phyloP scores from a whole-genome alignment of 2,888 invertebrate species.

The Koerneria pararmatus region DNA sequence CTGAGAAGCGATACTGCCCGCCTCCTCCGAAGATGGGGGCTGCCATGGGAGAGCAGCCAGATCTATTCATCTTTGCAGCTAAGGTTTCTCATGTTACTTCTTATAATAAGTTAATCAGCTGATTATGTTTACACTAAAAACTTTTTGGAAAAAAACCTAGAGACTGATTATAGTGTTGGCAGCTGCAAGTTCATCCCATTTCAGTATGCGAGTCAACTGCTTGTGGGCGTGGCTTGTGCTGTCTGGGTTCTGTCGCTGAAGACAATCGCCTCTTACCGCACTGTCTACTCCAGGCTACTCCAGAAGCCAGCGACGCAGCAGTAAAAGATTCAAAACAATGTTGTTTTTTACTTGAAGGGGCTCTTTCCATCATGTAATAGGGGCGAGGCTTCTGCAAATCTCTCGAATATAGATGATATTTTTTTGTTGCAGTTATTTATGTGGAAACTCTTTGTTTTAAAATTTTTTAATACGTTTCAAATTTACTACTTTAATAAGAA shows the following conservation, averaged over 20 bases:
- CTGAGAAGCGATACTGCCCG: too few species aligned
- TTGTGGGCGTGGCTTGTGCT: conserved; percentile 89
- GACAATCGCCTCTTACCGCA: conserved; percentile 80
- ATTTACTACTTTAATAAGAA: too few species aligned
- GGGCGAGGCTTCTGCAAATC: too few species aligned
- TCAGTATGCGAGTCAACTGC: conserved; percentile 83
- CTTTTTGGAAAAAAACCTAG: background rate
- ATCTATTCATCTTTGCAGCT: conserved; percentile 9
- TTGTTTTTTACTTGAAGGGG: too few species aligned
- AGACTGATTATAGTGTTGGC: background rate
- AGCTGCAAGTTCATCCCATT: background rate
- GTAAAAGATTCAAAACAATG: background rate
- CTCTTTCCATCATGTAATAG: too few species aligned
- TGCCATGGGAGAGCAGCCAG: background rate
- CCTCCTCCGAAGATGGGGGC: background rate
- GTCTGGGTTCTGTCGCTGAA: conserved; percentile 97
- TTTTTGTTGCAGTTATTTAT: too few species aligned
- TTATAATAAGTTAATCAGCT: too few species aligned
- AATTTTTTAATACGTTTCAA: too few species aligned
- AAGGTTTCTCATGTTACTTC: background rate
- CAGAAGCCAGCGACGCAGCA: background rate
- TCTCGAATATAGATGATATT: too few species aligned
- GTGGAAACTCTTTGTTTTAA: too few species aligned
- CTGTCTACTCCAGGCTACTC: background rate
- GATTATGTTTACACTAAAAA: too few species aligned